A percentile compares a stretch with the other conserved stretches of the same genome.
phyloP scores from a whole-genome alignment of 2,113 vertebrate species.

The Sylvietta virens region DNA sequence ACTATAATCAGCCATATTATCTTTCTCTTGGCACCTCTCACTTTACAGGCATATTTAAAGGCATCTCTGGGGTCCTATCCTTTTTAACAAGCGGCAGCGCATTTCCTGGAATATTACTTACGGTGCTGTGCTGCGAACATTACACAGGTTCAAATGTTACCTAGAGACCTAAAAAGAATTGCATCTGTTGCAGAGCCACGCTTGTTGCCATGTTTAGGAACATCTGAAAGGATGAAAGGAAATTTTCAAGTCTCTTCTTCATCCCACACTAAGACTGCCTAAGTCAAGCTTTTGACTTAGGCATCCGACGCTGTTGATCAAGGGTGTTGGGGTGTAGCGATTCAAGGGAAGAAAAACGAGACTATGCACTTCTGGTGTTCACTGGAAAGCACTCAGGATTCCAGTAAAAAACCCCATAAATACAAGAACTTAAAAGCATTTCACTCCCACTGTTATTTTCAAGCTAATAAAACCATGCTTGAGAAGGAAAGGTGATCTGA shows the following conservation, averaged over 20 bases:
- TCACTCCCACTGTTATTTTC: neutral
- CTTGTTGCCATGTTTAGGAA: conserved; percentile 62
- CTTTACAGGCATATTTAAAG: conserved; percentile 83
- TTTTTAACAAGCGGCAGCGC: conserved; percentile 78
- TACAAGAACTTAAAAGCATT: neutral
- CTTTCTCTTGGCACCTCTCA: conserved; percentile 83
- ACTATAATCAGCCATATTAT: conserved; percentile 86
- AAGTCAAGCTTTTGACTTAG: conserved; percentile 56
- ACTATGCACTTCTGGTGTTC: neutral
- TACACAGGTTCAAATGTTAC: conserved; percentile 81
- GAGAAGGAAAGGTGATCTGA: neutral
- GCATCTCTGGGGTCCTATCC: conserved; percentile 81
- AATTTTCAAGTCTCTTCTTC: neutral
- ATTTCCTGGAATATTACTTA: conserved; percentile 81
- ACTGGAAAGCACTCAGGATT: neutral
- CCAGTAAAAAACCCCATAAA: neutral
- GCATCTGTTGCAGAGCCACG: conserved; percentile 63
- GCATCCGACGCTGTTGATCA: neutral
- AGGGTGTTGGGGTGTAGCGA: neutral
- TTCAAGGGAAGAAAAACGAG: neutral
- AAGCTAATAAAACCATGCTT: neutral
- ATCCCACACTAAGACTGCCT: neutral
- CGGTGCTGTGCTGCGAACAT: conserved; percentile 71
- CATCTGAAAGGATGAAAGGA: conserved; percentile 61
- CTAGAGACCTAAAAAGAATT: conserved; percentile 73